A percentile compares a stretch with the other conserved stretches of the same genome.
Conservation (phyloP, 2,113 vertebrate genomes). For the Phocoena sinus region DNA sequence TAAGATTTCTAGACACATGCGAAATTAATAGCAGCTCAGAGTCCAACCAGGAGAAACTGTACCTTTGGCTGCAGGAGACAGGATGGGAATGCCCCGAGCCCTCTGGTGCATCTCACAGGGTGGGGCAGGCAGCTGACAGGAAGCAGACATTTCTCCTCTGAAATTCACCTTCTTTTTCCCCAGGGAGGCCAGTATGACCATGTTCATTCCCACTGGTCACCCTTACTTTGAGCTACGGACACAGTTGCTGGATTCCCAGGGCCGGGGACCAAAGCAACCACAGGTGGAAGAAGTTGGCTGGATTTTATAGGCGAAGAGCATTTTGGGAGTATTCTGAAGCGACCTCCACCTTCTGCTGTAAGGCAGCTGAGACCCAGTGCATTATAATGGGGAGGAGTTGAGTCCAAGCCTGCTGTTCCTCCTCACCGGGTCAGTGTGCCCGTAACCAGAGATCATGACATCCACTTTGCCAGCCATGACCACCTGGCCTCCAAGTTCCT, state of each 20-base stretch:
- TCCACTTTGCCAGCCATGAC: neutral
- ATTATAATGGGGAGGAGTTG: neutral
- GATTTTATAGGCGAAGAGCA: neutral
- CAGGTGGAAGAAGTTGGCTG: neutral
- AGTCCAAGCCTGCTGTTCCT: neutral
- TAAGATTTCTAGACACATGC: neutral
- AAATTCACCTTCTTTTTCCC: neutral
- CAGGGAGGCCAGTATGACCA: neutral
- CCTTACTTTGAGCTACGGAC: neutral
- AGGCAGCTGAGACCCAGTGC: neutral
- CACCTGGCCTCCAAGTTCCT: neutral
- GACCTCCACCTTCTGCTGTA: neutral
- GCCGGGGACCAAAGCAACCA: neutral
- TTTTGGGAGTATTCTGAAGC: neutral
- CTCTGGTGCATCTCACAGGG: neutral
- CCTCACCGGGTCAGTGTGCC: neutral
- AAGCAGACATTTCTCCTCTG: neutral
- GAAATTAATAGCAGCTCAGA: conserved; percentile 45
- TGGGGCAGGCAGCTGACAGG: neutral
- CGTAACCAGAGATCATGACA: neutral
- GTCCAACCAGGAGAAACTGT: neutral
- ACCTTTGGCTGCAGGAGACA: neutral
- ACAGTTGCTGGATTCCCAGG: neutral
- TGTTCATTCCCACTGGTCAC: neutral
- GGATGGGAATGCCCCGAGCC: neutral